Percentiles rank a stretch among this genome's conserved stretches.
Conservation (phyloP, 1,140 invertebrate genomes). For the Anthonomus grandis region DNA sequence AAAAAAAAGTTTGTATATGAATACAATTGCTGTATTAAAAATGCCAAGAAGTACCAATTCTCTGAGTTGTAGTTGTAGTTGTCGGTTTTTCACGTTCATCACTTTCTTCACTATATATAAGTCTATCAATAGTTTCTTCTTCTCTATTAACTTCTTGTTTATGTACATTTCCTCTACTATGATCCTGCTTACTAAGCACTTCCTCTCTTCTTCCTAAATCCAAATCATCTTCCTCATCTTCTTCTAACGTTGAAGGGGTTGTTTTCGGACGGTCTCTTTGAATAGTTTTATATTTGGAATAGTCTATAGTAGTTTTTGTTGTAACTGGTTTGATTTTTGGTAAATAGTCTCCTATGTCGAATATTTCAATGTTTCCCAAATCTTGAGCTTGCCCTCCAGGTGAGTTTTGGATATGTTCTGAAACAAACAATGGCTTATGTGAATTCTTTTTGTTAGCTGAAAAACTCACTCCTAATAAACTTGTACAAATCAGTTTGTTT, state of each 20-base stretch:
- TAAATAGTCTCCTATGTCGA: slow-evolving; percentile 41
- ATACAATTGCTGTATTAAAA: background rate
- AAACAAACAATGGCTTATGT: background rate
- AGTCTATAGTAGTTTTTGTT: slow-evolving; percentile 41
- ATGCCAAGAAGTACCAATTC: background rate
- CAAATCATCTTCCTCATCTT: slow-evolving; percentile 5
- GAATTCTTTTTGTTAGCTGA: background rate
- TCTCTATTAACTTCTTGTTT: background rate
- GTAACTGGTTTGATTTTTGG: slow-evolving; percentile 39
- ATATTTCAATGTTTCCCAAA: slow-evolving; percentile 33
- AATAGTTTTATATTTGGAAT: slow-evolving; percentile 47
- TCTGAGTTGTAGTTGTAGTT: slow-evolving; percentile 12
- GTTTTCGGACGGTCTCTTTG: slow-evolving; percentile 21
- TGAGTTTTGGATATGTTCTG: slow-evolving; percentile 35
- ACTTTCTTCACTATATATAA: background rate
- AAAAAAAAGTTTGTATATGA: background rate
- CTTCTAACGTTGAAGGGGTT: slow-evolving; percentile 17
- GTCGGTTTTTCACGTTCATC: background rate
- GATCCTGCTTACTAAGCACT: background rate
- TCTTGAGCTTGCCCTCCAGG: slow-evolving; percentile 30
- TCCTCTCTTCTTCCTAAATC: background rate
- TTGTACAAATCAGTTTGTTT: slow-evolving; percentile 11
- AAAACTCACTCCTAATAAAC: slow-evolving; percentile 20
- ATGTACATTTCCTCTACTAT: background rate
- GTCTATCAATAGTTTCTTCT: slow-evolving; percentile 2